These are phyloP conservation scores for Thereva unica DNA, from an alignment of 2,888 invertebrate species.

Conservation along the genomic window DNA sequence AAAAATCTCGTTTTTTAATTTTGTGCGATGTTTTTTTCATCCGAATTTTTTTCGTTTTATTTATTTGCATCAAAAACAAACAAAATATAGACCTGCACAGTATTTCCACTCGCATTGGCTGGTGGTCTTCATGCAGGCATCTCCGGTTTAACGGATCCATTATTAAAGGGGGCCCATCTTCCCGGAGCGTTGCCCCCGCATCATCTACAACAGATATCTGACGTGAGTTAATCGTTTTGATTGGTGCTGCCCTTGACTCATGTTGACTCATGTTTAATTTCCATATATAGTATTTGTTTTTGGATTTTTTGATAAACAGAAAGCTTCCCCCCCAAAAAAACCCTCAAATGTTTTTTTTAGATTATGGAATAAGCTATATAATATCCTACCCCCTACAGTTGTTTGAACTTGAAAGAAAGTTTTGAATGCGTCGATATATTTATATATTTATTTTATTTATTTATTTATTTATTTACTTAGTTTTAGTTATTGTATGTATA, in stretches of 20 bases:
- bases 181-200: constrained; percentile 59
- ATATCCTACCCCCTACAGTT: too few species aligned
- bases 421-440: too few species aligned
- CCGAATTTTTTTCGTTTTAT: constrained; percentile 48
- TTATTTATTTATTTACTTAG: too few species aligned
- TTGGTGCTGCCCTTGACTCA: constrained; percentile 49
- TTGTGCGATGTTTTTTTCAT: constrained; percentile 46
- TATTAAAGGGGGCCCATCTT: constrained; percentile 60
- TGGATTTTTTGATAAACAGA: not conserved
- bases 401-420: too few species aligned
- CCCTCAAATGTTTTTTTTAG: too few species aligned
- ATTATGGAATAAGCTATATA: too few species aligned
- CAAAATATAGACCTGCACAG: constrained; percentile 58
- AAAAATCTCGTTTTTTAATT: not conserved
- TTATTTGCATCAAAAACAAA: too few species aligned
- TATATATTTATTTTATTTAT: too few species aligned
- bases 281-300: constrained; percentile 20
- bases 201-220: constrained; percentile 60
- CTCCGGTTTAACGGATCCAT: constrained; percentile 60
- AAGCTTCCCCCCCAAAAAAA: too few species aligned
- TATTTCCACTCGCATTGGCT: constrained; percentile 60
- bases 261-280: constrained; percentile 10
- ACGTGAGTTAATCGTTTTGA: constrained; percentile 58
- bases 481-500: too few species aligned
- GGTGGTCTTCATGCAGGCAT: constrained; percentile 60